Percentiles rank a stretch among this genome's conserved stretches.
Evolutionary conservation across 1,140 invertebrate species (phyloP).

Genomic region (Drosophila nebulosa): DNA sequence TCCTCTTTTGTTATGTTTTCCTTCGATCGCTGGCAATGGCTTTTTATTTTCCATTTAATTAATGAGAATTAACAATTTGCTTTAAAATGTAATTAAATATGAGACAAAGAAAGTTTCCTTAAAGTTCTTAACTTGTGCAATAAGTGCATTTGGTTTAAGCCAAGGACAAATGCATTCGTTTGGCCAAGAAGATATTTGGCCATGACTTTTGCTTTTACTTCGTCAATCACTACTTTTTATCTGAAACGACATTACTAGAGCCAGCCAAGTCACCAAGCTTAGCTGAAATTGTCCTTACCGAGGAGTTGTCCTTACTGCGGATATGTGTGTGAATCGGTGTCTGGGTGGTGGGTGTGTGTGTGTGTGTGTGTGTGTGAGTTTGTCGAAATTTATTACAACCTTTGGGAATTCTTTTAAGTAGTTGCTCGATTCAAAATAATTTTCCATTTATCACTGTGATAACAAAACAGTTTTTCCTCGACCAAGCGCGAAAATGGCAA

Average conservation of each 20-base stretch:
- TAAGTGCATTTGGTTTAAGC: not conserved
- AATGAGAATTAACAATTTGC: not conserved
- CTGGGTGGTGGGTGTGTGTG: not conserved
- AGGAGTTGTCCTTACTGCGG: slow-evolving; percentile 29
- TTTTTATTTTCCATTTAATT: not conserved
- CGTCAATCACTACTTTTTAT: slow-evolving; percentile 76
- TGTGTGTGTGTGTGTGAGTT: slow-evolving; percentile 22
- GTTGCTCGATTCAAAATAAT: slow-evolving; percentile 80
- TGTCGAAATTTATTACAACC: slow-evolving; percentile 75
- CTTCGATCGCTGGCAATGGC: not conserved
- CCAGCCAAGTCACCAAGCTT: slow-evolving; percentile 45
- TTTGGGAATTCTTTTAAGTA: slow-evolving; percentile 80
- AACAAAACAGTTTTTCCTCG: slow-evolving; percentile 71
- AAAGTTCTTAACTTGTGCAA: not conserved
- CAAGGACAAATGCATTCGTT: slow-evolving; percentile 71
- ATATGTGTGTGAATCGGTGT: slow-evolving; percentile 27
- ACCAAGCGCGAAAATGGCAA: slow-evolving; percentile 70
- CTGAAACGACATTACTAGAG: slow-evolving; percentile 67
- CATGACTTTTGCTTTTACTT: slow-evolving; percentile 77
- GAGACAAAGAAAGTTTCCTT: not conserved
- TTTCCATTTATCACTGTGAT: slow-evolving; percentile 80
- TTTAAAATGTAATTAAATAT: not conserved
- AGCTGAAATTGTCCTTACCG: slow-evolving; percentile 43
- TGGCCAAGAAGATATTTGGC: slow-evolving; percentile 32
- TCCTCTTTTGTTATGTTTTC: slow-evolving; percentile 20